Evolutionary conservation across 2,113 vertebrate species (phyloP).

Genomic region (Oryctolagus cuniculus): DNA sequence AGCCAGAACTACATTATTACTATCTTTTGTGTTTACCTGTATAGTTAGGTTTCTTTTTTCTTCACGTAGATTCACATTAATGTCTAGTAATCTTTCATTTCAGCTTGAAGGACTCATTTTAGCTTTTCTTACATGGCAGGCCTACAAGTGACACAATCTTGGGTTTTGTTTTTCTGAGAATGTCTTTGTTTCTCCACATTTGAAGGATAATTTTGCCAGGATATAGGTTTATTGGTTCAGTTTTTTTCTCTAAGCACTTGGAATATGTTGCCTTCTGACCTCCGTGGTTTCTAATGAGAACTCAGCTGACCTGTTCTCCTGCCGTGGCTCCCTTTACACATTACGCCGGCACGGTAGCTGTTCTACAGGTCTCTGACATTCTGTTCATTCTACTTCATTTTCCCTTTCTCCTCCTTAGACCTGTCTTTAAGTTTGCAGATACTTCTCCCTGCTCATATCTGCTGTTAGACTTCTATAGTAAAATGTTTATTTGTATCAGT

Average conservation of each 20-base stretch:
- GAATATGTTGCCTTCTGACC: neutral
- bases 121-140: neutral
- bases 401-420: neutral
- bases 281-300: neutral
- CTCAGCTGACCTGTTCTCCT: neutral
- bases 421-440: neutral
- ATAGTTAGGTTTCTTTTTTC: neutral
- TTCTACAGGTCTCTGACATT: neutral
- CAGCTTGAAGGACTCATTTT: neutral
- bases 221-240: too few species aligned
- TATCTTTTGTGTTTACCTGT: neutral
- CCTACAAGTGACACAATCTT: neutral
- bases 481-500: neutral
- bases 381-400: constrained; percentile 10
- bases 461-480: neutral
- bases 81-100: neutral
- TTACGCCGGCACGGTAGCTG: neutral
- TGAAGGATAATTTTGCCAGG: neutral
- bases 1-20: neutral
- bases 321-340: neutral
- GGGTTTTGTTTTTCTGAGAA: neutral
- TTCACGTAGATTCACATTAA: neutral
- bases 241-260: neutral
- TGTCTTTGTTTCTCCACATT: neutral
- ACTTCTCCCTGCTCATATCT: neutral